These are phyloP conservation scores for Chrosomus eos DNA, from an alignment of 2,797 vertebrate genomes.

Conservation along the genomic window DNA sequence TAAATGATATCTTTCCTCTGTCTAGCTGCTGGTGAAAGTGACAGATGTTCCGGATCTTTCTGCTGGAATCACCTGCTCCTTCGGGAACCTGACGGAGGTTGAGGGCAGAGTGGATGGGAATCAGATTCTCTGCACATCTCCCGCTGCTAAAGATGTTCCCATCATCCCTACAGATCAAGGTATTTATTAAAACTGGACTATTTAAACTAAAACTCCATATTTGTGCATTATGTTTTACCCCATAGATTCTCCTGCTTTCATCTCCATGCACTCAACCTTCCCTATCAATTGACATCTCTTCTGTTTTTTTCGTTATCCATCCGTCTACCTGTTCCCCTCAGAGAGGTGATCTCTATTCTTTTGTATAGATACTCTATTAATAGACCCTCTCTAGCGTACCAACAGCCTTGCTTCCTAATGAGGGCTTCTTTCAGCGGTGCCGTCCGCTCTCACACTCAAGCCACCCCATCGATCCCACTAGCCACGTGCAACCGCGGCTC, in stretches of 20 bases:
- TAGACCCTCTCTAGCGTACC: slow-evolving; percentile 54
- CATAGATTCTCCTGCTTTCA: background rate
- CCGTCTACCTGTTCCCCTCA: slow-evolving; percentile 22
- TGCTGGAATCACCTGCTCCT: slow-evolving; percentile 89
- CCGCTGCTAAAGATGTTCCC: slow-evolving; percentile 90
- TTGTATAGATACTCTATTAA: slow-evolving; percentile 57
- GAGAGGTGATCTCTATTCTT: slow-evolving; percentile 53
- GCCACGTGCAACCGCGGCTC: slow-evolving; percentile 32
- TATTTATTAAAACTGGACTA: slow-evolving; percentile 62
- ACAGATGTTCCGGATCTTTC: slow-evolving; percentile 92
- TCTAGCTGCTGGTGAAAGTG: slow-evolving; percentile 90
- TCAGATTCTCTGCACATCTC: slow-evolving; percentile 91
- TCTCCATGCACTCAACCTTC: slow-evolving; percentile 1
- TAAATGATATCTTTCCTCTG: background rate
- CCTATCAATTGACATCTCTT: slow-evolving; percentile 11
- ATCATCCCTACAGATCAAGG: slow-evolving; percentile 93
- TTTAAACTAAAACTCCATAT: background rate
- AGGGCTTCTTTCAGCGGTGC: slow-evolving; percentile 49
- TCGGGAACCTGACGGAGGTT: slow-evolving; percentile 93
- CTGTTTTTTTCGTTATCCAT: slow-evolving; percentile 6
- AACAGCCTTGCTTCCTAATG: slow-evolving; percentile 49
- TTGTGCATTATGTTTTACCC: background rate
- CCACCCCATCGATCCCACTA: slow-evolving; percentile 50
- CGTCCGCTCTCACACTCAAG: slow-evolving; percentile 39
- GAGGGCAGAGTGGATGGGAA: slow-evolving; percentile 90